phyloP scores from a whole-genome alignment of 2,113 vertebrate genomes.

The Monopterus albus region DNA sequence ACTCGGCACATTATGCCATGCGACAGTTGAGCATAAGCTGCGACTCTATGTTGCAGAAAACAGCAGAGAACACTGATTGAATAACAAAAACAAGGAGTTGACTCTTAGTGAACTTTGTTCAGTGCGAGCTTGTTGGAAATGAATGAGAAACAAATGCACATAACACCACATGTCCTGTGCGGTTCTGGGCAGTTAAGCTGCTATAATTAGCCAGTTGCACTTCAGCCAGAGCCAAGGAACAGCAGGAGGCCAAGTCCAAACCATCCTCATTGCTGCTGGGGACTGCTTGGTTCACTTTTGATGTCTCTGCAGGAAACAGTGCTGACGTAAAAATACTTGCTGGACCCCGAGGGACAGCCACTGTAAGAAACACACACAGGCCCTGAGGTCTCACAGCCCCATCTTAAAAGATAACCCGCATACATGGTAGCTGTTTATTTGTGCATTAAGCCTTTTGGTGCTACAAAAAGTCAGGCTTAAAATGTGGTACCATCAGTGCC shows the following conservation, averaged over 20 bases:
- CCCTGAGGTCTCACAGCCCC: not conserved
- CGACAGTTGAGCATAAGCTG: not conserved
- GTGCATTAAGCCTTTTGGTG: constrained; percentile 2
- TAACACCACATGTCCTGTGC: constrained; percentile 75
- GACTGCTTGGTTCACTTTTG: constrained; percentile 21
- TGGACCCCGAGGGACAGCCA: not conserved
- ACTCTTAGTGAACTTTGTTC: constrained; percentile 46
- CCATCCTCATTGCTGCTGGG: constrained; percentile 30
- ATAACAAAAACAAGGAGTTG: constrained; percentile 49
- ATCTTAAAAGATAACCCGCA: constrained; percentile 12
- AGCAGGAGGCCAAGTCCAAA: constrained; percentile 32
- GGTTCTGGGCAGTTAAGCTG: constrained; percentile 14
- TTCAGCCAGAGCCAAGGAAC: constrained; percentile 36
- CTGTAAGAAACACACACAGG: not conserved
- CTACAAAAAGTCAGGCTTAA: constrained; percentile 17
- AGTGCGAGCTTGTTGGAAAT: constrained; percentile 22
- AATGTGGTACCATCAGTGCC: constrained; percentile 10
- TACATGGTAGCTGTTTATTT: not conserved
- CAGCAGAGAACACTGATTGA: constrained; percentile 14
- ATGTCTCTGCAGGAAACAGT: constrained; percentile 33
- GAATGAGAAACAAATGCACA: constrained; percentile 38
- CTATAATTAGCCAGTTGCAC: constrained; percentile 74
- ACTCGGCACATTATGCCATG: too few species aligned
- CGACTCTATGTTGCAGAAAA: not conserved
- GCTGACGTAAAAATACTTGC: not conserved